Evolutionary conservation across 2,113 vertebrate species (phyloP), one percentile per base, ranked within the genome.

Genomic region (Butastur rufipennis): DNA sequence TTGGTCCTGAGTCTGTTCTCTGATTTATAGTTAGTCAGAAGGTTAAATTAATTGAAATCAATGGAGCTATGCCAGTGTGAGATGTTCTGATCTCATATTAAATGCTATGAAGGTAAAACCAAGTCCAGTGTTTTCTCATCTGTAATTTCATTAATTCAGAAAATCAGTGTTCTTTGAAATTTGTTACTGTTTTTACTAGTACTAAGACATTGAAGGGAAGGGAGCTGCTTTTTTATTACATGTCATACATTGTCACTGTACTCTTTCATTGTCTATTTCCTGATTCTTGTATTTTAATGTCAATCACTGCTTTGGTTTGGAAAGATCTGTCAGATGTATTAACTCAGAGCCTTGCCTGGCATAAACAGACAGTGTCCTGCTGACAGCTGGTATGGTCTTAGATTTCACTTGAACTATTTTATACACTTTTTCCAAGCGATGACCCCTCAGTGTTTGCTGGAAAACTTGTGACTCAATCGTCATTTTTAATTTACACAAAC

Each of bases 21-120:
- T 91, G 62, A 72, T 81, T 84, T 94, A 85, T 58, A 80, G 93
- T 88, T 70, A 90, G 62, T 77, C 66, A 93, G 77, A 86, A 94
- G 42, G 70, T 85, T 85, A 87, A 82, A 95, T 91, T 95, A 89
- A 89, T 89, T 97, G 78, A 93, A 94, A 87, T 93, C 94, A 91
- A 40, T 91, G 62, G 38, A 73, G 53, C 74, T 91, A 16, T 91
- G 81, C 56, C 53, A 56, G 31, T 75, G 53, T 2, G 20, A 91
- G 78, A 55, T 52, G n/a, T 75, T 78, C 84, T 85, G 48, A 84
- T 95, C 52, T 75, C 65, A n/a, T 86, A 71, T 92, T 81, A 95
- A 88, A 61, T 74, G 52, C 40, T 89, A 48, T 58, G 34, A 96
- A 79, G 45, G 40, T 89, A 87, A 96, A 95, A 91, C 81, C 53